phyloP scores from a whole-genome alignment of 1,140 invertebrate species.

The Neodiprion pinetum region DNA sequence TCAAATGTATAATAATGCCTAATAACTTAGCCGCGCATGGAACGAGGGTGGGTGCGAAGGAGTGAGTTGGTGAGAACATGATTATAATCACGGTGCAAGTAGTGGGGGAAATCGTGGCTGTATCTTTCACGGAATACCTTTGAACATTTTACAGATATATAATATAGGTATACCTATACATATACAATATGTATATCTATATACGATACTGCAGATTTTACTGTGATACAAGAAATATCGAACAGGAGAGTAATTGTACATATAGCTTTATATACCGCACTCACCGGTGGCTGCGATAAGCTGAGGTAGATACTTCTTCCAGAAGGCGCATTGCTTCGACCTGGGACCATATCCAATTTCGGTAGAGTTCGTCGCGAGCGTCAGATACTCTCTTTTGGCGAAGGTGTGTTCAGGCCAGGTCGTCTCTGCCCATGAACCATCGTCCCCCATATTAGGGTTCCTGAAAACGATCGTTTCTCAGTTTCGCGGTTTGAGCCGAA shows the following conservation, averaged over 20 bases:
- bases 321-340: slow-evolving; percentile 93
- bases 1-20: not conserved
- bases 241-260: too few species aligned
- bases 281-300: slow-evolving; percentile 79
- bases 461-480: slow-evolving; percentile 47
- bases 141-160: not conserved
- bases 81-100: too few species aligned
- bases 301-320: slow-evolving; percentile 94
- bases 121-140: not conserved
- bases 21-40: too few species aligned
- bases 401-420: slow-evolving; percentile 90
- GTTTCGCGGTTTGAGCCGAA: not conserved
- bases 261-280: slow-evolving; percentile 32
- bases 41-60: too few species aligned
- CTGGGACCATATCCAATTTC: slow-evolving; percentile 85
- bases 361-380: slow-evolving; percentile 80
- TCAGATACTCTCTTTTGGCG: slow-evolving; percentile 84
- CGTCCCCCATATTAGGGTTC: slow-evolving; percentile 72
- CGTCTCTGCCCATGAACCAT: slow-evolving; percentile 70
- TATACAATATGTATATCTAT: not conserved
- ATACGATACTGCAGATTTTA: not conserved
- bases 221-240: not conserved
- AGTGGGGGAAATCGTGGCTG: too few species aligned
- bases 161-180: not conserved
- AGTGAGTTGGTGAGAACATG: too few species aligned